Percentiles rank a stretch among this genome's conserved stretches.
phyloP scores from a whole-genome alignment of 1,140 invertebrate species.

The Andrena cerasifolii region DNA sequence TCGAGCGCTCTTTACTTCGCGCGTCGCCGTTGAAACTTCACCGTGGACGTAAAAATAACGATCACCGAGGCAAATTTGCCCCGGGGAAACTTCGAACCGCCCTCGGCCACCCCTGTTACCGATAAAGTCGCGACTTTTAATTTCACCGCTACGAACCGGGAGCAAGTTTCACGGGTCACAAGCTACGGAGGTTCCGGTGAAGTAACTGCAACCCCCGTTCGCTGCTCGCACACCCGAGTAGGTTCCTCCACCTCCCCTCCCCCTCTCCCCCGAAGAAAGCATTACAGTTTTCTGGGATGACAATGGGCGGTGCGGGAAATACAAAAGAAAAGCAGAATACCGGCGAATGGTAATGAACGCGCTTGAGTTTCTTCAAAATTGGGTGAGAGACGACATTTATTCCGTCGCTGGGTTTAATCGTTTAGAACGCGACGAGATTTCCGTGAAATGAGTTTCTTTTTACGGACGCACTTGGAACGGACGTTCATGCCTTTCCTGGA shows the following conservation, averaged over 20 bases:
- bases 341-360: too few species aligned
- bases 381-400: too few species aligned
- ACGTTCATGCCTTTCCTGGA: too few species aligned
- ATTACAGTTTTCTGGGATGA: background rate
- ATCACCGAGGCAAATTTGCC: background rate
- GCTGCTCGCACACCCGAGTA: background rate
- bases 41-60: conserved; percentile 10
- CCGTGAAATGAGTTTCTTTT: too few species aligned
- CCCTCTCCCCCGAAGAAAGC: background rate
- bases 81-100: background rate
- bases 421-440: too few species aligned
- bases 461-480: too few species aligned
- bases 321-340: background rate
- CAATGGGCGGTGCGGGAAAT: background rate
- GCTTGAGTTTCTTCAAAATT: too few species aligned
- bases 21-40: background rate
- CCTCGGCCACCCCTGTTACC: background rate
- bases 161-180: conserved; percentile 8
- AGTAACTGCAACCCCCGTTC: background rate
- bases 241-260: background rate
- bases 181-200: background rate
- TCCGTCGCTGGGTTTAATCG: too few species aligned
- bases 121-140: conserved; percentile 20
- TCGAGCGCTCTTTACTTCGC: background rate
- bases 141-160: conserved; percentile 4